A percentile compares a stretch with the other conserved stretches of the same genome.
These are phyloP conservation scores for Nothura maculosa DNA, from an alignment of 2,797 vertebrate species.

Conservation along the genomic window DNA sequence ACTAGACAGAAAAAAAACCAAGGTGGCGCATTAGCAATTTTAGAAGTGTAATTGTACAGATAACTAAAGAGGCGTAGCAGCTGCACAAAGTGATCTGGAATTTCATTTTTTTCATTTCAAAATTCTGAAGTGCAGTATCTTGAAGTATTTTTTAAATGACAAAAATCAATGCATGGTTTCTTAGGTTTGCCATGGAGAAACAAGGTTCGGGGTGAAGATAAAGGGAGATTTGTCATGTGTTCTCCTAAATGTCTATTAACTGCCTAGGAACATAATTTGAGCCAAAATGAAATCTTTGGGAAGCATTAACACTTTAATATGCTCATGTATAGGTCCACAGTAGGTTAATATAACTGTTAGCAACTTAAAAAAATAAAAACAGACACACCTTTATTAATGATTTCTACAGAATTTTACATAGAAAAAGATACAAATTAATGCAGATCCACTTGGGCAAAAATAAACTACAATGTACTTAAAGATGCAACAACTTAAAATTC, in stretches of 20 bases:
- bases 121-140: slow-evolving; percentile 39
- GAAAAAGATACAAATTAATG: slow-evolving; percentile 80
- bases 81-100: slow-evolving; percentile 28
- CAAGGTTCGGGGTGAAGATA: background rate
- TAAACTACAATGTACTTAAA: slow-evolving; percentile 82
- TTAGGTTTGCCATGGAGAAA: slow-evolving; percentile 9
- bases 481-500: slow-evolving; percentile 87
- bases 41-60: slow-evolving; percentile 51
- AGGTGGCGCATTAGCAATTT: slow-evolving; percentile 37
- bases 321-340: slow-evolving; percentile 54
- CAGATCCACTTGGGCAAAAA: slow-evolving; percentile 82
- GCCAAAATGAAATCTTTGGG: slow-evolving; percentile 75
- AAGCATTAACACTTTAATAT: slow-evolving; percentile 62
- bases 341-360: slow-evolving; percentile 69
- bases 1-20: slow-evolving; percentile 63
- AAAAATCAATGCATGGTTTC: background rate
- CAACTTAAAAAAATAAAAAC: slow-evolving; percentile 75
- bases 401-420: slow-evolving; percentile 82
- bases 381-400: slow-evolving; percentile 82
- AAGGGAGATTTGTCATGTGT: slow-evolving; percentile 24
- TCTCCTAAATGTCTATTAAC: slow-evolving; percentile 41
- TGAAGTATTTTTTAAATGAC: background rate
- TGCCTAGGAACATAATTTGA: slow-evolving; percentile 69
- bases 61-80: slow-evolving; percentile 53
- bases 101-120: background rate